Conservation (phyloP, 2,888 invertebrate genomes). For the Agrilus mali region DNA sequence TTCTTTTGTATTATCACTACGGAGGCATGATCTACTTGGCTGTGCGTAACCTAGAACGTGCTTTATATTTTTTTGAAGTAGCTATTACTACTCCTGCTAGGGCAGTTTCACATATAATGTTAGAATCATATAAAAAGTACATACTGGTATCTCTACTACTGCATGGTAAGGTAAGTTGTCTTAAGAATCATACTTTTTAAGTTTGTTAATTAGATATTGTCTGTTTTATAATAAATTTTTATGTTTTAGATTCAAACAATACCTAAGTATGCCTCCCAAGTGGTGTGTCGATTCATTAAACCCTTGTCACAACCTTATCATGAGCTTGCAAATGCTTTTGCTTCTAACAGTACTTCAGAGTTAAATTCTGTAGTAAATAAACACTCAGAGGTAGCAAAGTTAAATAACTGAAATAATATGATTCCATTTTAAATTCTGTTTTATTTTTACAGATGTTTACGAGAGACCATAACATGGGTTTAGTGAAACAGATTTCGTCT, state of each 20-base stretch:
- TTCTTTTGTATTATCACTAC: constrained; percentile 90
- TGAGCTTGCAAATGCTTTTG: constrained; percentile 75
- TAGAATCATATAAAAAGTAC: constrained; percentile 95
- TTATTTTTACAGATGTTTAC: constrained; percentile 41
- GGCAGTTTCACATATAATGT: constrained; percentile 92
- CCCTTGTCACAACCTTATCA: constrained; percentile 79
- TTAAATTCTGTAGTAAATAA: constrained; percentile 57
- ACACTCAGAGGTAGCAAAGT: constrained; percentile 50
- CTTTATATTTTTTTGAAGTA: constrained; percentile 91
- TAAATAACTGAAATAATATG: constrained; percentile 3
- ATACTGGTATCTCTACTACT: constrained; percentile 83
- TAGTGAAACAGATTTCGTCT: constrained; percentile 74
- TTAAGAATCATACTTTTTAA: not conserved
- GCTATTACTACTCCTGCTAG: constrained; percentile 89
- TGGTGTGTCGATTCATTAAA: constrained; percentile 73
- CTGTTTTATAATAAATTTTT: not conserved
- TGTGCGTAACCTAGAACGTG: constrained; percentile 83
- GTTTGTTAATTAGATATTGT: not conserved
- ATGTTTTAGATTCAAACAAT: constrained; percentile 42
- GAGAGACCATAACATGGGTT: constrained; percentile 65
- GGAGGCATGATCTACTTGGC: constrained; percentile 96
- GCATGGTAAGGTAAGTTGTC: constrained; percentile 65
- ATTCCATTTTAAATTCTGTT: not conserved
- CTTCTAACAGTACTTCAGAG: constrained; percentile 58
- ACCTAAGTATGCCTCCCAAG: constrained; percentile 87